Evolutionary conservation across 2,888 invertebrate species (phyloP).

Genomic region (Eretmocerus hayati): DNA sequence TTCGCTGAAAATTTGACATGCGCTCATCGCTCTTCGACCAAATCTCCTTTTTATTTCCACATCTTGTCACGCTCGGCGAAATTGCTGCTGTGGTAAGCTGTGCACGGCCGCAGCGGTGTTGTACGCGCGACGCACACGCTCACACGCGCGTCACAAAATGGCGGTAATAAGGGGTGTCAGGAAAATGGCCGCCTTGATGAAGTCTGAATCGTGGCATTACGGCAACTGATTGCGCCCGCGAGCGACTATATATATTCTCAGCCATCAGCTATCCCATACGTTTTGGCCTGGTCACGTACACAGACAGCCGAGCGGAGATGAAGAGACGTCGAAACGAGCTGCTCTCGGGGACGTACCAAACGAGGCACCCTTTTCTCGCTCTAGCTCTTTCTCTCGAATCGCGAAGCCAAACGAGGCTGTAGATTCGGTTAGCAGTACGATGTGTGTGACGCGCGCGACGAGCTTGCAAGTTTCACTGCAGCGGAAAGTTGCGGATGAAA

Average conservation of each 20-base stretch:
- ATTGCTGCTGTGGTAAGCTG: neutral
- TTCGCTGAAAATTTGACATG: no score
- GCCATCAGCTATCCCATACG: no score
- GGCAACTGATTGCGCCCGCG: constrained; percentile 36
- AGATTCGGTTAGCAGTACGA: neutral
- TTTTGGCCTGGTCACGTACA: constrained; percentile 29
- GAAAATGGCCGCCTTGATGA: constrained; percentile 42
- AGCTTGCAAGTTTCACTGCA: no score
- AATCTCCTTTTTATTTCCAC: neutral
- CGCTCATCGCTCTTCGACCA: no score
- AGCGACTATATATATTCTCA: no score
- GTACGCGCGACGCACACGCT: neutral
- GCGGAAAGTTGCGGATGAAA: no score
- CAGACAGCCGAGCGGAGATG: constrained; percentile 21
- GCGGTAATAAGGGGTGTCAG: constrained; percentile 42
- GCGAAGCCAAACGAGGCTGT: neutral
- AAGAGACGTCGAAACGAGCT: constrained; percentile 10
- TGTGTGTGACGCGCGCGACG: neutral
- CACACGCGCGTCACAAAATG: constrained; percentile 33
- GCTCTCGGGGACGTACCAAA: no score
- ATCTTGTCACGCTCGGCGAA: neutral
- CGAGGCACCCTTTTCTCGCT: no score
- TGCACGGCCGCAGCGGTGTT: neutral
- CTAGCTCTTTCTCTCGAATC: no score
- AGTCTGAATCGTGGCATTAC: constrained; percentile 42